Conservation (phyloP, 1,140 invertebrate species). For the Vanessa tameamea region DNA sequence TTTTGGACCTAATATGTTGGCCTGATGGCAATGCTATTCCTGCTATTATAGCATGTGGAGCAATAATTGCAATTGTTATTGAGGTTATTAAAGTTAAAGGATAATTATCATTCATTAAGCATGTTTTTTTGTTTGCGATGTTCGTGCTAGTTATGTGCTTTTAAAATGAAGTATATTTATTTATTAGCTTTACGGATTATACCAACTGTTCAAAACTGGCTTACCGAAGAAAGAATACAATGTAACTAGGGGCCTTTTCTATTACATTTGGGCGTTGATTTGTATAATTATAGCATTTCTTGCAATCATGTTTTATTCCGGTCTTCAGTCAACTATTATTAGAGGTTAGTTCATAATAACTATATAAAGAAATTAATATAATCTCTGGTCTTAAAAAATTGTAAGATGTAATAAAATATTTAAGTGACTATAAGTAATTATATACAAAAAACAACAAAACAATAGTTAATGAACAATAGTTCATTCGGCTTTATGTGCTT, state of each 20-base stretch:
- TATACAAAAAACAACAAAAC: too few relatives aligned
- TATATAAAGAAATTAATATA: not conserved
- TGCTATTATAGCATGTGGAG: constrained; percentile 59
- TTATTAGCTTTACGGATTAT: constrained; percentile 63
- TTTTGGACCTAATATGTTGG: constrained; percentile 68
- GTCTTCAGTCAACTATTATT: constrained; percentile 71
- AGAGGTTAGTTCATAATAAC: constrained; percentile 45
- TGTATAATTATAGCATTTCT: constrained; percentile 70
- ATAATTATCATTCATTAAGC: too few relatives aligned
- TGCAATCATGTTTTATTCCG: constrained; percentile 73
- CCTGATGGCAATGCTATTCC: constrained; percentile 69
- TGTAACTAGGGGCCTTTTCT: constrained; percentile 56
- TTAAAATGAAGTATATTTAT: not conserved
- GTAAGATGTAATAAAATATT: too few relatives aligned
- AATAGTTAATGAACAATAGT: too few relatives aligned
- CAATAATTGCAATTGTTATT: constrained; percentile 60
- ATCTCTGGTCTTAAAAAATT: not conserved
- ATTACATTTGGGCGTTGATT: constrained; percentile 59
- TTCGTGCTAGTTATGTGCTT: too few relatives aligned
- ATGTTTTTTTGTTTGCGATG: too few relatives aligned
- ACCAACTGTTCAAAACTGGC: constrained; percentile 71
- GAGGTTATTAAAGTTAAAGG: constrained; percentile 44
- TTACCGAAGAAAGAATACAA: constrained; percentile 63
- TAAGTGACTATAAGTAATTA: too few relatives aligned
- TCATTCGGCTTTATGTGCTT: too few relatives aligned